These are phyloP conservation scores for Melinopterus prodromus DNA, from an alignment of 2,888 invertebrate genomes.

Conservation along the genomic window DNA sequence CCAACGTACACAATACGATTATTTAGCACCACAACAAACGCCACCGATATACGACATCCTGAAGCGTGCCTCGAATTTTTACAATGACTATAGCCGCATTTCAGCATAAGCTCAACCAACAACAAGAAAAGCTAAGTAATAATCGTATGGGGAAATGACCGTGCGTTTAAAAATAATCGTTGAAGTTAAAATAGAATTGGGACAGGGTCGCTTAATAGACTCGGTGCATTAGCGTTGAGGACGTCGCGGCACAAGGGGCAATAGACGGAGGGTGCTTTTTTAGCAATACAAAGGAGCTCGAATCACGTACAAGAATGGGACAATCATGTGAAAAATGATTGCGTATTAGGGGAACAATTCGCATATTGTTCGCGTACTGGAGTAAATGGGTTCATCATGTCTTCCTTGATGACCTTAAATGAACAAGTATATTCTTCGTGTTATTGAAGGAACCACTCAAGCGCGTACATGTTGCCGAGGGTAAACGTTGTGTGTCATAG, in stretches of 20 bases:
- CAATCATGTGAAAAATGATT: conserved; percentile 4
- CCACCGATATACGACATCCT: too few species aligned
- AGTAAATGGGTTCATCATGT: not conserved
- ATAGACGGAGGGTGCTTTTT: not conserved
- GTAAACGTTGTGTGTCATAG: not conserved
- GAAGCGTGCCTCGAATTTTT: too few species aligned
- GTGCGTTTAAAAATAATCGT: not conserved
- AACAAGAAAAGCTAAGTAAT: not conserved
- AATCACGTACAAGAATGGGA: conserved; percentile 4
- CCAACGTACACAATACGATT: too few species aligned
- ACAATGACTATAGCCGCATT: not conserved
- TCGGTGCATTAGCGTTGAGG: not conserved
- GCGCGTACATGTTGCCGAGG: not conserved
- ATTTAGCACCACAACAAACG: too few species aligned
- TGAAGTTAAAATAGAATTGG: not conserved
- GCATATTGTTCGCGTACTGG: not conserved
- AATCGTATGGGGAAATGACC: not conserved
- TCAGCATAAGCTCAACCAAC: not conserved
- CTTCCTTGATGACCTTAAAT: not conserved
- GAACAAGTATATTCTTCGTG: not conserved
- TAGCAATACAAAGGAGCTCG: not conserved
- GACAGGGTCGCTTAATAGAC: not conserved
- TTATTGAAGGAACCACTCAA: not conserved
- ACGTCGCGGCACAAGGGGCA: not conserved
- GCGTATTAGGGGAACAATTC: not conserved